Conservation (phyloP, 2,888 invertebrate genomes). For the Balanococcus diminutus region DNA sequence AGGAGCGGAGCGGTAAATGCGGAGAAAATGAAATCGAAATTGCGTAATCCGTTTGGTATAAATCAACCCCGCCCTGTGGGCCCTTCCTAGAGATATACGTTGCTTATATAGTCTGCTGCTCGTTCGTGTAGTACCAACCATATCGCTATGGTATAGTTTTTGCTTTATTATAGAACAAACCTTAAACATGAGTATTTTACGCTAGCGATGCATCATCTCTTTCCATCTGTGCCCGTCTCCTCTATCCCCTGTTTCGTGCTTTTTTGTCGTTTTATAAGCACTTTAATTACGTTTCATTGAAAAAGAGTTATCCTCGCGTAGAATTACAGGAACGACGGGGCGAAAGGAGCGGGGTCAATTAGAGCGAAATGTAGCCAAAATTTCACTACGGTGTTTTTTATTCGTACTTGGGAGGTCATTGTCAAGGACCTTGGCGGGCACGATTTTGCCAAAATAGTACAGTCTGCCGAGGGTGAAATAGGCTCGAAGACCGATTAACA, state of each 20-base stretch:
- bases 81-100: neutral
- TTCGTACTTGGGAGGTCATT: neutral
- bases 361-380: neutral
- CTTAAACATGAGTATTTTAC: neutral
- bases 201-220: conserved; percentile 23
- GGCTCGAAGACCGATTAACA: neutral
- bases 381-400: neutral
- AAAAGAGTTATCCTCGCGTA: neutral
- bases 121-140: too few relatives aligned
- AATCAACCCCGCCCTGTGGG: neutral
- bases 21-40: conserved; percentile 31
- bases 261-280: neutral
- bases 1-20: neutral
- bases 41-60: conserved; percentile 32
- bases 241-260: neutral
- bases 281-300: conserved; percentile 13
- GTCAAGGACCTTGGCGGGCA: neutral
- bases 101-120: neutral
- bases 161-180: neutral
- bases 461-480: too few relatives aligned
- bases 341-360: neutral
- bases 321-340: neutral
- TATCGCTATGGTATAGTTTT: neutral
- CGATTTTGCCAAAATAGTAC: neutral
- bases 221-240: neutral